Conservation (phyloP, 2,888 invertebrate species). For the Athetis lepigone region DNA sequence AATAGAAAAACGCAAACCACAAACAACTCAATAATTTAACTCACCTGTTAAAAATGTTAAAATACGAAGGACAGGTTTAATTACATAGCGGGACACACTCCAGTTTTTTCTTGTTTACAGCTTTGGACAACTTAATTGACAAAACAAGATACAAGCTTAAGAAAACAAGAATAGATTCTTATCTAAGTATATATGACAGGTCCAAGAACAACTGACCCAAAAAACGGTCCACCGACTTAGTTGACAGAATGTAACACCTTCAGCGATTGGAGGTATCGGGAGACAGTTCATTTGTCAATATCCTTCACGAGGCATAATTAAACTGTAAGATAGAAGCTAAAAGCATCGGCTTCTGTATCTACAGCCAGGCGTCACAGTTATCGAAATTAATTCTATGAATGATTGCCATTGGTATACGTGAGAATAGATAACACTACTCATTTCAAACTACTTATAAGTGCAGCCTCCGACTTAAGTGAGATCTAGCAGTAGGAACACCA, state of each 20-base stretch:
- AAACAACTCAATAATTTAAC: slow-evolving; percentile 30
- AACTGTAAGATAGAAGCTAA: slow-evolving; percentile 82
- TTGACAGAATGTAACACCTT: slow-evolving; percentile 75
- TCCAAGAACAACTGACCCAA: slow-evolving; percentile 65
- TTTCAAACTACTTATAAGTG: slow-evolving; percentile 65
- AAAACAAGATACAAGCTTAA: slow-evolving; percentile 69
- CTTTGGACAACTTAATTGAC: slow-evolving; percentile 74
- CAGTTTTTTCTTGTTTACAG: slow-evolving; percentile 66
- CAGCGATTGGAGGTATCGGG: slow-evolving; percentile 73
- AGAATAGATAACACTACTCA: slow-evolving; percentile 73
- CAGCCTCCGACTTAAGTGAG: slow-evolving; percentile 45
- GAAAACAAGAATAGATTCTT: slow-evolving; percentile 70
- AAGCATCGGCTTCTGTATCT: slow-evolving; percentile 88
- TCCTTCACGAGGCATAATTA: slow-evolving; percentile 76
- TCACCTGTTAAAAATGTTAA: slow-evolving; percentile 55
- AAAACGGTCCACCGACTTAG: slow-evolving; percentile 65
- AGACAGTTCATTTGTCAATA: slow-evolving; percentile 82
- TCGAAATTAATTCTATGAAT: slow-evolving; percentile 88
- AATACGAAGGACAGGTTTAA: slow-evolving; percentile 59
- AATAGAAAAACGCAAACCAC: neutral
- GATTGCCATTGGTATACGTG: slow-evolving; percentile 78
- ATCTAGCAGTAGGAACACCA: slow-evolving; percentile 56
- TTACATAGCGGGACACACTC: slow-evolving; percentile 52
- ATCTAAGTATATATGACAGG: slow-evolving; percentile 77
- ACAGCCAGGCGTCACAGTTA: slow-evolving; percentile 83